Evolutionary conservation across 2,888 invertebrate genomes (phyloP), one percentile per base, ranked within the genome.

Genomic region (Laothoe populi): DNA sequence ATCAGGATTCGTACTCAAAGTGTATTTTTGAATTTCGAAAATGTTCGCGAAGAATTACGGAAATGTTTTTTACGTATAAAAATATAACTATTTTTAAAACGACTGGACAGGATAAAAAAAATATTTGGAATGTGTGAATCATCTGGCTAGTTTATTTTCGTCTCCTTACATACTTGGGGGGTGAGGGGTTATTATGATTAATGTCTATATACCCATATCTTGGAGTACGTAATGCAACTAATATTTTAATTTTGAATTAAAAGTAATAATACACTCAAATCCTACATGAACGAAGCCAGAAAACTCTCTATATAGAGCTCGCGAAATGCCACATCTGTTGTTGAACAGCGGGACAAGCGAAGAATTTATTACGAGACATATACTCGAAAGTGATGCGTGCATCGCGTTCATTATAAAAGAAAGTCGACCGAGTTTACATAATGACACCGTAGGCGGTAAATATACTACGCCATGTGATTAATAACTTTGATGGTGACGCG

Each of bases 401-500:
- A 26, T 49, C 49, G 49, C 49, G 35, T 35, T 35, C 35, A 53
- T 53, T 53, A 53, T 53, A 46, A 8, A 24, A 4, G 11, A 67
- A 67, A 46, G 59, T 46, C 23, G 46, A 31, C 19, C 59, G 48
- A 63, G 65, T 62, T 64, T 64, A 63, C 69, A 70, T 66, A 69
- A 72, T 69, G 69, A 64, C 65, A 70, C 72, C 71, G 69, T 76
- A 71, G 40, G 57, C 69, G 66, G 57, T 63, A 64, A 70, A 70
- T 75, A 72, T 64, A 60, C 72, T 66, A 10, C 35, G 61, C 70
- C 70, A 72, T 67, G 73, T 82, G 79, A 82, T 80, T 83, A 79
- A 83, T 82, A 80, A 77, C 53, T 73, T 64, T 45, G 61, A 64
- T 67, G 70, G 75, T 80, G 78, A 80, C 77, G 73, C 64, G 68